Base-by-base conservation (phyloP, 2,797 vertebrate species). In the Nyctalus aviator region DNA sequence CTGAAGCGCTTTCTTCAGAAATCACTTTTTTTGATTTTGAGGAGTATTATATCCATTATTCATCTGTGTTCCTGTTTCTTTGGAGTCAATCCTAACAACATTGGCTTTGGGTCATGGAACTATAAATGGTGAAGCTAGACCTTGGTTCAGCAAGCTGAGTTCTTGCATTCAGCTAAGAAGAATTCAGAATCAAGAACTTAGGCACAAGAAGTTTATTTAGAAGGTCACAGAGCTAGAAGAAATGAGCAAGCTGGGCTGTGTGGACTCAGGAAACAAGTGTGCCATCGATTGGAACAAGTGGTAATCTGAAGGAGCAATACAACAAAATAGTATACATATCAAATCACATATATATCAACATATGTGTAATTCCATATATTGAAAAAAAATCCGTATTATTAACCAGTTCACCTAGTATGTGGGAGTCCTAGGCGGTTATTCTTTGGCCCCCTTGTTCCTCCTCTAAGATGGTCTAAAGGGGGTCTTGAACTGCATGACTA, bases 21-120 rank as follows among this genome's bases (percentile, higher is more conserved):
- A 35, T 72, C 44, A 77, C 6, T 88, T 62, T 71, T 25, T 17
- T 55, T 79, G 88, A 46, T 50, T 93, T 93, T 78, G 69, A 77
- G 53, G 10, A 8, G 48, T 35, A 57, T 64, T 23, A 11, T 48
- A 85, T 20, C 46, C 20, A 53, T 20, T 44, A 77, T 21, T 10
- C 15, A 9, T 0, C 0, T 2, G 13, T 53, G 11, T 71, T 81
- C n/a, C 53, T 25, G 0, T 53, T 27, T 93, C 73, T 71, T 77
- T 13, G 6, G 62, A 68, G 41, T 78, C 62, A 53, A 12, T 79
- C 21, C 55, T 82, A 82, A 78, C 3, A 88, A 25, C 8, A 6
- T 21, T 48, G 69, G 12, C 14, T 50, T 17, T 69, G 72, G 41
- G 37, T 62, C 69, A 73, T n/a, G 78, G 20, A 50, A 55, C n/a